Conservation (phyloP, 2,797 vertebrate species). For the Garrulus glandarius region DNA sequence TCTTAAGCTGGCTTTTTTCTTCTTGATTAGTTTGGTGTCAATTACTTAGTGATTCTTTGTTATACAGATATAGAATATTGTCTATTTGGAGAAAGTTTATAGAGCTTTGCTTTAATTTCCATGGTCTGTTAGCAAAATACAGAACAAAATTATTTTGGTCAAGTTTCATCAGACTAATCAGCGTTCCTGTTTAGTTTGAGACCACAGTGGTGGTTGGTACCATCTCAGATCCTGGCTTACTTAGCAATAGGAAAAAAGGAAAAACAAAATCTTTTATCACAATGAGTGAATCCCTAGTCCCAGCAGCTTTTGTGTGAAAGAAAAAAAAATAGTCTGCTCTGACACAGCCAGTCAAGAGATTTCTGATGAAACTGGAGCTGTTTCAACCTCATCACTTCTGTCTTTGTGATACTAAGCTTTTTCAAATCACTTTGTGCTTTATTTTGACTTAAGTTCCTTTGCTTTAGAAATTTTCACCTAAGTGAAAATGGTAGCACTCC, state of each 20-base stretch:
- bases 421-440: not conserved
- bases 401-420: not conserved
- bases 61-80: not conserved
- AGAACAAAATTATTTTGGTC: not conserved
- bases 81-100: not conserved
- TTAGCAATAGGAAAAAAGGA: rapidly evolving
- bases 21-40: not conserved
- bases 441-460: not conserved
- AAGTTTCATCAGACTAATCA: not conserved
- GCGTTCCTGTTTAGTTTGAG: not conserved
- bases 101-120: not conserved
- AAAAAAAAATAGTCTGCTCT: not conserved
- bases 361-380: not conserved
- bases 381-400: not conserved
- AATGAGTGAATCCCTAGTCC: not conserved
- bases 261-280: not conserved
- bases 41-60: not conserved
- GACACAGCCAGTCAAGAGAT: not conserved
- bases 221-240: not conserved
- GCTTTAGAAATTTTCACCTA: not conserved
- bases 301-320: not conserved
- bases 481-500: not conserved
- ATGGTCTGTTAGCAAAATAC: not conserved
- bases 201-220: not conserved
- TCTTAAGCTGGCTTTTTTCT: not conserved